phyloP scores from a whole-genome alignment of 2,113 vertebrate species.

The Oncorhynchus clarkii region DNA sequence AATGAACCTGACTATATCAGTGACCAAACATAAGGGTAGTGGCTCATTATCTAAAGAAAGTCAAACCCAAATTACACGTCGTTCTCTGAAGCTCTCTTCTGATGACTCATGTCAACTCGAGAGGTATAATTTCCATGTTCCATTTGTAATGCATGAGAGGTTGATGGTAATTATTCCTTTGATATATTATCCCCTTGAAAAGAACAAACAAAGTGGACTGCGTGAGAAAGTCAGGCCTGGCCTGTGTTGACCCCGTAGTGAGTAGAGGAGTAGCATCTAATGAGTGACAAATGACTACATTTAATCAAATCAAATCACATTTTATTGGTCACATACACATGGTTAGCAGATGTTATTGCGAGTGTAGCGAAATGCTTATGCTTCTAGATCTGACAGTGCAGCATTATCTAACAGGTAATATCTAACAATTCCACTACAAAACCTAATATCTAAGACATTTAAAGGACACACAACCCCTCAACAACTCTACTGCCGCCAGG shows the following conservation, averaged over 20 bases:
- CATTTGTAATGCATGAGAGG: conserved; percentile 30
- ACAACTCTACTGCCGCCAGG: conserved; percentile 22
- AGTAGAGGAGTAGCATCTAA: conserved; percentile 24
- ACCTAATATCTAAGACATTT: background rate
- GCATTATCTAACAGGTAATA: too few species aligned
- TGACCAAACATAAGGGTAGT: too few species aligned
- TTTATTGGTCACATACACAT: too few species aligned
- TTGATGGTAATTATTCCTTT: conserved; percentile 28
- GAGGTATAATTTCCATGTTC: conserved; percentile 11
- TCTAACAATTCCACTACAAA: too few species aligned
- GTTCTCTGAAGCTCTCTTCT: too few species aligned
- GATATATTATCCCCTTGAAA: conserved; percentile 26
- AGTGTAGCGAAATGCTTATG: too few species aligned
- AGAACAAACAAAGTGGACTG: conserved; percentile 10
- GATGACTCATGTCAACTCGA: conserved; percentile 4
- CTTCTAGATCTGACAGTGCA: too few species aligned
- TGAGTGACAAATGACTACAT: conserved; percentile 30
- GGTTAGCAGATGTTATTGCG: too few species aligned
- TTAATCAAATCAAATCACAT: background rate
- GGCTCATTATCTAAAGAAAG: too few species aligned
- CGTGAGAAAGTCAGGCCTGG: background rate
- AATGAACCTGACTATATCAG: too few species aligned
- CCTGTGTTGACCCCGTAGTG: conserved; percentile 26
- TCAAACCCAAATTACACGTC: too few species aligned
- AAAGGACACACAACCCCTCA: conserved; percentile 17